Conservation (phyloP, 2,888 invertebrate species). For the Epirrita christyi region DNA sequence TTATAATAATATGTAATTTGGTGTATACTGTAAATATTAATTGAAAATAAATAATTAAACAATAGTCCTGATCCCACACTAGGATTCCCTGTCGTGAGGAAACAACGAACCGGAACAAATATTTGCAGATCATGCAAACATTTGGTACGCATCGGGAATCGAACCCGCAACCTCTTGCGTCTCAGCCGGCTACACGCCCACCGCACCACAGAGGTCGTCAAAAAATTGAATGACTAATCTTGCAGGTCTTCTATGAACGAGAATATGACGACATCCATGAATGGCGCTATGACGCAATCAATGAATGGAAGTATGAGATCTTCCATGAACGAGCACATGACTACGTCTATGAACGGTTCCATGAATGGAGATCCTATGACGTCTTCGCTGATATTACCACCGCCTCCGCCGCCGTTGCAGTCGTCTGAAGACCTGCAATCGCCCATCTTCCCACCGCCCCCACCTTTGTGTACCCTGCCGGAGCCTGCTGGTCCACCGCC, state of each 20-base stretch:
- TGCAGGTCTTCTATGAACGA: constrained; percentile 25
- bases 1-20: no score
- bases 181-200: no score
- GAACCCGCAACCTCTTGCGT: no score
- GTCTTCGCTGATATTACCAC: constrained; percentile 60
- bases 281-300: constrained; percentile 41
- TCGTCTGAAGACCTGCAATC: constrained; percentile 44
- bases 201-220: no score
- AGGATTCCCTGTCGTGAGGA: no score
- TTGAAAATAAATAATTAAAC: no score
- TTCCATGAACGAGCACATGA: constrained; percentile 20
- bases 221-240: neutral
- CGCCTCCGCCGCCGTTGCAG: constrained; percentile 60
- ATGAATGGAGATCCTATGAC: constrained; percentile 59
- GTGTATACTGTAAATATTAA: no score
- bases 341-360: constrained; percentile 44
- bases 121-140: no score
- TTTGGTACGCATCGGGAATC: no score
- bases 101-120: no score
- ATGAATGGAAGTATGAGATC: constrained; percentile 34
- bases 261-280: constrained; percentile 35
- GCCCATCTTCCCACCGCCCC: constrained; percentile 54
- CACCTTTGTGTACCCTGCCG: neutral
- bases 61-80: no score
- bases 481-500: neutral